Percentiles rank a stretch among this genome's conserved stretches.
Conservation (phyloP, 1,140 invertebrate genomes). For the Wasmannia auropunctata region DNA sequence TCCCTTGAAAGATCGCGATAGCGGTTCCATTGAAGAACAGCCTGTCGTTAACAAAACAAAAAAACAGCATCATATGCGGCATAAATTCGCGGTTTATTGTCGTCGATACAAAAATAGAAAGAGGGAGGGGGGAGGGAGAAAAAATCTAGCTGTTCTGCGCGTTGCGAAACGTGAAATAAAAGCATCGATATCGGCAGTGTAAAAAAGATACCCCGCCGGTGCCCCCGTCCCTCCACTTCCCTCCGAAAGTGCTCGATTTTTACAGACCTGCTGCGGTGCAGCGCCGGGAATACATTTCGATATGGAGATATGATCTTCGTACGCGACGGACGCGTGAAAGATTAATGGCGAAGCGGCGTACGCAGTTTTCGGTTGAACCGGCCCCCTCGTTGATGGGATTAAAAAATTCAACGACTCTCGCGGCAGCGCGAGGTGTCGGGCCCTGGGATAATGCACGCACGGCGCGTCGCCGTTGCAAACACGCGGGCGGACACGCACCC, state of each 20-base stretch:
- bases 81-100: conserved; percentile 24
- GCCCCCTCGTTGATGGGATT: conserved; percentile 60
- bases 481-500: neutral
- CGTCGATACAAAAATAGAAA: neutral
- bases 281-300: conserved; percentile 42
- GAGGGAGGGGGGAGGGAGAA: no score
- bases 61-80: neutral
- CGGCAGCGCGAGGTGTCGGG: conserved; percentile 47
- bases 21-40: conserved; percentile 14
- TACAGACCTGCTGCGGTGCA: conserved; percentile 35
- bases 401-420: conserved; percentile 67
- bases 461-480: neutral
- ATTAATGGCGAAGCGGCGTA: conserved; percentile 62
- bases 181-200: conserved; percentile 39
- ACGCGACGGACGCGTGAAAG: conserved; percentile 55
- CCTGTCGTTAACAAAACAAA: neutral
- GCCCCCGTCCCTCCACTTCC: no score
- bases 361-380: conserved; percentile 35
- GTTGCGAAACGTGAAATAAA: conserved; percentile 40
- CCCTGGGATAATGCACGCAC: conserved; percentile 37
- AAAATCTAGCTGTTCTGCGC: neutral
- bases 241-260: conserved; percentile 54
- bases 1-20: neutral
- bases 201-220: conserved; percentile 34
- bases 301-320: conserved; percentile 65